Conservation (phyloP, 2,113 vertebrate genomes). For the Sphaerodactylus townsendi region DNA sequence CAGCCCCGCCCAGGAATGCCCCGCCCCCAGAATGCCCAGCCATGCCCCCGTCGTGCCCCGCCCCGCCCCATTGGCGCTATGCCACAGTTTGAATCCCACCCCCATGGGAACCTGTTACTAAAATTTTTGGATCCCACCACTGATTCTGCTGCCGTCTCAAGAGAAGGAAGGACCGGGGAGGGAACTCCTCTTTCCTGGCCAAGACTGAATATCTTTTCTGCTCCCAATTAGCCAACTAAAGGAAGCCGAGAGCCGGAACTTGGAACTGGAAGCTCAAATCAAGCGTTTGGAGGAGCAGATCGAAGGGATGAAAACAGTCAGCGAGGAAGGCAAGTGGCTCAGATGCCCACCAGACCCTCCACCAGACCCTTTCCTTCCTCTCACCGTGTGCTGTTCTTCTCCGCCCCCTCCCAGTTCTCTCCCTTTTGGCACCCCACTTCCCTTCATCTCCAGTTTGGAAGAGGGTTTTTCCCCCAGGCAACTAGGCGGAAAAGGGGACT, state of each 20-base stretch:
- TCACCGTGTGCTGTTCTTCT: conserved; percentile 25
- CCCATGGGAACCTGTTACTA: no score
- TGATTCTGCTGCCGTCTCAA: no score
- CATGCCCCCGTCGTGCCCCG: no score
- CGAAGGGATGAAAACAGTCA: conserved; percentile 27
- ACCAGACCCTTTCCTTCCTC: no score
- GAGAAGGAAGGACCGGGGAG: background rate
- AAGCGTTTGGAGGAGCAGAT: conserved; percentile 58
- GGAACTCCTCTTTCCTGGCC: background rate
- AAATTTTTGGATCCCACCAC: no score
- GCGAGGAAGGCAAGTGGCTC: conserved; percentile 6
- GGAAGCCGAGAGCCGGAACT: conserved; percentile 61
- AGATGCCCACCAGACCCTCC: background rate
- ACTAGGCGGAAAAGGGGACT: no score
- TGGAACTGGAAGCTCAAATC: conserved; percentile 64
- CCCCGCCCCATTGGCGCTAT: no score
- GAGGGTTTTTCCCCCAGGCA: background rate
- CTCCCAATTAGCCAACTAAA: conserved; percentile 51
- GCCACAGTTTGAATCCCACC: no score
- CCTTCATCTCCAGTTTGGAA: conserved; percentile 60
- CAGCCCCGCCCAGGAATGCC: no score
- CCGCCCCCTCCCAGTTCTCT: conserved; percentile 68
- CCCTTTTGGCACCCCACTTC: conserved; percentile 31
- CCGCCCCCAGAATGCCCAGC: no score
- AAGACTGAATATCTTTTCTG: background rate